A percentile compares a stretch with the other conserved stretches of the same genome.
Evolutionary conservation across 64 coral and sea anemone species (phyloP).

Genomic region (Dendronephthya gigantea): DNA sequence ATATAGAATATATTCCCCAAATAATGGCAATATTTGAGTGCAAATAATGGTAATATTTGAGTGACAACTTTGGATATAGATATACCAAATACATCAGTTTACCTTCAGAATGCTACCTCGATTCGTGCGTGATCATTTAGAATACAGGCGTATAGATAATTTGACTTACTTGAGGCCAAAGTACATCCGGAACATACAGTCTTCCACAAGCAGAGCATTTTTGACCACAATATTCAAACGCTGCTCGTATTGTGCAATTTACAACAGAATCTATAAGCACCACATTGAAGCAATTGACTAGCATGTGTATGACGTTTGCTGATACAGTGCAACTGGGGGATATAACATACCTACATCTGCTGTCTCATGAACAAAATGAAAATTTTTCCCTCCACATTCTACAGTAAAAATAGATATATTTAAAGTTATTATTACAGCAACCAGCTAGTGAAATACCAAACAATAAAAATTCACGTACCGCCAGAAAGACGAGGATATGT

Average conservation of each 20-base stretch:
- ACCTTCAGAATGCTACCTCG: too few relatives aligned
- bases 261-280: constrained; percentile 57
- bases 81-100: too few relatives aligned
- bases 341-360: constrained; percentile 79
- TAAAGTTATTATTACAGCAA: background rate
- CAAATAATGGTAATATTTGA: too few relatives aligned
- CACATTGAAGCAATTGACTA: too few relatives aligned
- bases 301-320: too few relatives aligned
- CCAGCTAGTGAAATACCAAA: background rate
- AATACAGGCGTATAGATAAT: too few relatives aligned
- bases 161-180: constrained; percentile 69
- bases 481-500: constrained; percentile 79
- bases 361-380: constrained; percentile 75
- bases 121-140: too few relatives aligned
- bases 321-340: background rate
- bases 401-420: background rate
- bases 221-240: constrained; percentile 93
- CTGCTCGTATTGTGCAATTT: constrained; percentile 66
- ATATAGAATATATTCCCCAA: too few relatives aligned
- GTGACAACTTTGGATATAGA: too few relatives aligned
- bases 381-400: constrained; percentile 98
- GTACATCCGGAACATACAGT: constrained; percentile 71
- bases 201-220: constrained; percentile 84
- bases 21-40: too few relatives aligned
- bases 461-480: constrained; percentile 39